phyloP scores from a whole-genome alignment of 2,113 vertebrate species.

The Sander vitreus region DNA sequence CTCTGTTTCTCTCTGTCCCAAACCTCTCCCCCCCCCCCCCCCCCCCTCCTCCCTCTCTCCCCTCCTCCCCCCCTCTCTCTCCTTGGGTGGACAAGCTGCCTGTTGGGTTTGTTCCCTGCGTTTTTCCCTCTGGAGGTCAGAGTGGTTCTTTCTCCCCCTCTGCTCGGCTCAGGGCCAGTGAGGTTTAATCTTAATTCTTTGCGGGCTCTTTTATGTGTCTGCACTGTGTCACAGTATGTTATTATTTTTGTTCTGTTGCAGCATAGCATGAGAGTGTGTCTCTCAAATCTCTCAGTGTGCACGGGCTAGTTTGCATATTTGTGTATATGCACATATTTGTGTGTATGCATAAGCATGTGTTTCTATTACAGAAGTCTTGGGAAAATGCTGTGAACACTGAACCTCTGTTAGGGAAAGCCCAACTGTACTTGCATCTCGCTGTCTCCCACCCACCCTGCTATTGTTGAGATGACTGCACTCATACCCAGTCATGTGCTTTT shows the following conservation, averaged over 20 bases:
- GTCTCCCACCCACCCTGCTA: conserved; percentile 49
- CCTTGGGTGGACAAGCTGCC: conserved; percentile 58
- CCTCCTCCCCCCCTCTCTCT: conserved; percentile 49
- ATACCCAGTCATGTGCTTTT: conserved; percentile 71
- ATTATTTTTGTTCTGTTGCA: conserved; percentile 17
- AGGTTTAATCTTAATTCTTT: conserved; percentile 67
- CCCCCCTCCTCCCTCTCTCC: not conserved
- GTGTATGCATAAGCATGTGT: conserved; percentile 18
- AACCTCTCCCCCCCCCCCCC: conserved; percentile 29
- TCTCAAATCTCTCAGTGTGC: not conserved
- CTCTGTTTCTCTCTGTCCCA: conserved; percentile 47
- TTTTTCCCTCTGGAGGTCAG: conserved; percentile 77
- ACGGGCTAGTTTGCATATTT: conserved; percentile 42
- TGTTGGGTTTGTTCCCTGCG: conserved; percentile 73
- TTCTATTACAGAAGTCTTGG: conserved; percentile 12
- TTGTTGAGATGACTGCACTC: conserved; percentile 62
- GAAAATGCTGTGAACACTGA: conserved; percentile 40
- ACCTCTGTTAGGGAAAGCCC: conserved; percentile 43
- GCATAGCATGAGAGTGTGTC: conserved; percentile 33
- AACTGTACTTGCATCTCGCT: conserved; percentile 47
- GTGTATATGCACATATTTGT: conserved; percentile 40
- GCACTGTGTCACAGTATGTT: conserved; percentile 54
- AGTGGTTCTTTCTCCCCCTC: conserved; percentile 62
- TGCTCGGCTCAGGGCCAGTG: conserved; percentile 61
- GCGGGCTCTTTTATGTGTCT: conserved; percentile 61